Evolutionary conservation across 1,140 invertebrate genomes (phyloP).

Genomic region (Phortica variegata): DNA sequence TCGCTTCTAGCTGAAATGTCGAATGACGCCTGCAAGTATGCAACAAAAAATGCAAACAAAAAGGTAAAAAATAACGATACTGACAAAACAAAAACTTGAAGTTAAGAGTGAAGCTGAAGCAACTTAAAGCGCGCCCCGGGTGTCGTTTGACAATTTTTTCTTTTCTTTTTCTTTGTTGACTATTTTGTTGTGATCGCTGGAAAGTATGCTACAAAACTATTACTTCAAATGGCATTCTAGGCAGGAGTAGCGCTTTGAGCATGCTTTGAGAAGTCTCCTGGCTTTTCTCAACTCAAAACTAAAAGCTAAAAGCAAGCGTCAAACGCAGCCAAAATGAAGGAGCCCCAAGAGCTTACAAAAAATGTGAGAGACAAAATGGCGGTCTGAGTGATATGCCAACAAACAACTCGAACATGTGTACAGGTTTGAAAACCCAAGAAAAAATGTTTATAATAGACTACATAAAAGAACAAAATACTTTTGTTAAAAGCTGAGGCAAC

Average conservation of each 20-base stretch:
- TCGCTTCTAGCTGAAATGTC: neutral
- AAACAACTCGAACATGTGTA: too few relatives aligned
- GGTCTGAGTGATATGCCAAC: too few relatives aligned
- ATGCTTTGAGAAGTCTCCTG: slow-evolving; percentile 25
- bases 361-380: too few relatives aligned
- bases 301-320: too few relatives aligned
- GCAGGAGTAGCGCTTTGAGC: slow-evolving; percentile 20
- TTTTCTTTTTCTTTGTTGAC: slow-evolving; percentile 5
- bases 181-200: neutral
- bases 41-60: slow-evolving; percentile 23
- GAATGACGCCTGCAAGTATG: slow-evolving; percentile 36
- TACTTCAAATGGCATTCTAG: slow-evolving; percentile 26
- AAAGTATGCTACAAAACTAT: slow-evolving; percentile 15
- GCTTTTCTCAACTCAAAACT: slow-evolving; percentile 14
- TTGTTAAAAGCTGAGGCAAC: too few relatives aligned
- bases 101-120: slow-evolving; percentile 6
- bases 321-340: neutral
- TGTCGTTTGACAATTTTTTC: slow-evolving; percentile 4
- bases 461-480: too few relatives aligned
- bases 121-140: too few relatives aligned
- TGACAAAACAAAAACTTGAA: neutral
- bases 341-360: slow-evolving; percentile 18
- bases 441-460: too few relatives aligned
- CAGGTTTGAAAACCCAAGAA: too few relatives aligned
- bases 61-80: slow-evolving; percentile 10